These are phyloP conservation scores for Trissoscelio sp. DNA, from an alignment of 2,888 invertebrate species.

Conservation along the genomic window DNA sequence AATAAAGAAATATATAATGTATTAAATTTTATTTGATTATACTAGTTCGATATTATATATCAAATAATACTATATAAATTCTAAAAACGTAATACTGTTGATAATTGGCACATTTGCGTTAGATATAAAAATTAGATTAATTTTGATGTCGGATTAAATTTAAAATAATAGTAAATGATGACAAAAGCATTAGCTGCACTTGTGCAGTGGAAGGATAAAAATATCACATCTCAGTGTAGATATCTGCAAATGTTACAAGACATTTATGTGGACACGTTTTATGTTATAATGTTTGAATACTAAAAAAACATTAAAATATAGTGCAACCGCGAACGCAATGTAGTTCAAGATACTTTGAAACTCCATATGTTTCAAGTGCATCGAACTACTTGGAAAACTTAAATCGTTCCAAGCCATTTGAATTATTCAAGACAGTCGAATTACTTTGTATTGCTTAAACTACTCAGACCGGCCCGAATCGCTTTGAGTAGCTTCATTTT, in stretches of 20 bases:
- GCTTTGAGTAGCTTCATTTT: constrained; percentile 54
- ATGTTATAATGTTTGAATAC: constrained; percentile 36
- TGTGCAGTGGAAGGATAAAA: constrained; percentile 2
- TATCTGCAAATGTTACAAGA: constrained; percentile 9
- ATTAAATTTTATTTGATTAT: no score
- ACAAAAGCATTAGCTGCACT: constrained; percentile 8
- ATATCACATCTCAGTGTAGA: neutral
- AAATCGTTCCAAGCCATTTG: constrained; percentile 60
- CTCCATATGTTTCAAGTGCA: constrained; percentile 59
- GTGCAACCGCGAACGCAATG: constrained; percentile 30
- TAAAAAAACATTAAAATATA: constrained; percentile 49
- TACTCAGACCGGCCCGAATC: constrained; percentile 38
- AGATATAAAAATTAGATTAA: neutral
- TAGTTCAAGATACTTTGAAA: constrained; percentile 57
- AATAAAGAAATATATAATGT: no score
- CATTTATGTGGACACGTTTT: constrained; percentile 22
- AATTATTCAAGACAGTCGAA: constrained; percentile 61
- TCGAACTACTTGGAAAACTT: constrained; percentile 61
- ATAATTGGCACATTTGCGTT: neutral
- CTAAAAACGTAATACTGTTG: no score
- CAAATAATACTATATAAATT: no score
- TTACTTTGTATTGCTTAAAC: constrained; percentile 64
- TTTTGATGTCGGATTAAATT: constrained; percentile 4
- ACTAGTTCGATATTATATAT: no score
- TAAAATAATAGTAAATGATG: neutral